phyloP scores from a whole-genome alignment of 1,140 invertebrate species.

The Trissolcus basalis region DNA sequence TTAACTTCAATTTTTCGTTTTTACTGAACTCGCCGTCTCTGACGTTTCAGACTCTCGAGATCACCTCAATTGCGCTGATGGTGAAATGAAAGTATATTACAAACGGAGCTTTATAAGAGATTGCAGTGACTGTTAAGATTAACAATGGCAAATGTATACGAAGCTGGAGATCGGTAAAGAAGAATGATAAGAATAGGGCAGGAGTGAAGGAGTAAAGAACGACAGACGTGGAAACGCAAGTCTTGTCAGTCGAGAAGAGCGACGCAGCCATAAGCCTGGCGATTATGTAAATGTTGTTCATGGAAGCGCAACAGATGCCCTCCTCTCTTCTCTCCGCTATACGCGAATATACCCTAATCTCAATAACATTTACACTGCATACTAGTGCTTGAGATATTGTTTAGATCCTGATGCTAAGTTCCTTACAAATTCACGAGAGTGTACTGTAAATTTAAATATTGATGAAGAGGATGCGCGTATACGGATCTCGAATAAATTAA shows the following conservation, averaged over 20 bases:
- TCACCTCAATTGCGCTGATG: slow-evolving; percentile 43
- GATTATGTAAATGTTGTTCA: slow-evolving; percentile 75
- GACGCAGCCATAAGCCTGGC: slow-evolving; percentile 58
- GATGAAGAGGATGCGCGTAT: slow-evolving; percentile 35
- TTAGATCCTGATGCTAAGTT: slow-evolving; percentile 68
- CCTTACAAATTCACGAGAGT: slow-evolving; percentile 68
- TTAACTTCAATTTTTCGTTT: slow-evolving; percentile 8
- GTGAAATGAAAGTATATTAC: slow-evolving; percentile 39
- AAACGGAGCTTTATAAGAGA: slow-evolving; percentile 29
- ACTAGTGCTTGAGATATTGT: slow-evolving; percentile 65
- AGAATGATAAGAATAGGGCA: slow-evolving; percentile 29
- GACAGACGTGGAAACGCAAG: slow-evolving; percentile 54
- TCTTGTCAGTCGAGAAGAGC: slow-evolving; percentile 47
- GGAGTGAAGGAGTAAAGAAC: slow-evolving; percentile 42
- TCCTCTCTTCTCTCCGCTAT: slow-evolving; percentile 56
- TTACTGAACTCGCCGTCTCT: slow-evolving; percentile 2
- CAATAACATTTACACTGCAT: slow-evolving; percentile 59
- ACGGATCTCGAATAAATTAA: slow-evolving; percentile 36
- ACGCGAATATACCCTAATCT: slow-evolving; percentile 60
- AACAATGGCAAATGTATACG: slow-evolving; percentile 51
- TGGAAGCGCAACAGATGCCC: slow-evolving; percentile 74
- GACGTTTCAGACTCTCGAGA: slow-evolving; percentile 13
- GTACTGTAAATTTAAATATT: slow-evolving; percentile 52
- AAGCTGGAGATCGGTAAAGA: slow-evolving; percentile 18
- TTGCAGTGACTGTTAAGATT: slow-evolving; percentile 46